phyloP scores from a whole-genome alignment of 2,888 invertebrate species.

The Aproaerema taeniolella region DNA sequence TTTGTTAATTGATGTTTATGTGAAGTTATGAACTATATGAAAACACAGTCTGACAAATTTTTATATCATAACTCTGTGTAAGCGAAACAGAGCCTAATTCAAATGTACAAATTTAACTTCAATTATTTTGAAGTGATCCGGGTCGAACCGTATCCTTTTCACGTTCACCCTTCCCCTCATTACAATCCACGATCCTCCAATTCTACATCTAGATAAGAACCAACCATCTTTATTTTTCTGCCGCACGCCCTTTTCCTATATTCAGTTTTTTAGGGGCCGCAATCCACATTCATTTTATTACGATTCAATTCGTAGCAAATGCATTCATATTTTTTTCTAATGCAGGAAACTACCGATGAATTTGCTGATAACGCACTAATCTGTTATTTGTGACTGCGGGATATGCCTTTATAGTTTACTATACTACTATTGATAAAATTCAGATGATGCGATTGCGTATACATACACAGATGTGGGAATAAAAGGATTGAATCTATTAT shows the following conservation, averaged over 20 bases:
- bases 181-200: constrained; percentile 67
- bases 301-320: constrained; percentile 66
- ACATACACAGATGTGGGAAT: constrained; percentile 18
- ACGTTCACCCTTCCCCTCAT: constrained; percentile 68
- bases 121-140: constrained; percentile 72
- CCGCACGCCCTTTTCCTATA: constrained; percentile 44
- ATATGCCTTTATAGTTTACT: constrained; percentile 32
- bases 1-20: no score
- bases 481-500: no score
- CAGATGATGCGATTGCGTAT: constrained; percentile 20
- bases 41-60: no score
- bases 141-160: constrained; percentile 66
- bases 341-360: constrained; percentile 57
- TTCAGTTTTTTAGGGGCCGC: constrained; percentile 54
- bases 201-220: constrained; percentile 71
- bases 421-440: constrained; percentile 27
- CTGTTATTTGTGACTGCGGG: constrained; percentile 54
- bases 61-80: constrained; percentile 38
- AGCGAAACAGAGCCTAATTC: constrained; percentile 44
- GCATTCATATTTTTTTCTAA: constrained; percentile 63
- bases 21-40: no score
- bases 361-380: constrained; percentile 54
- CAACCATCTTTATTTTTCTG: constrained; percentile 63
- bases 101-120: constrained; percentile 75
- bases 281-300: constrained; percentile 66